A percentile compares a stretch with the other conserved stretches of the same genome.
Conservation (phyloP, 2,888 invertebrate genomes). For the Seira musarum region DNA sequence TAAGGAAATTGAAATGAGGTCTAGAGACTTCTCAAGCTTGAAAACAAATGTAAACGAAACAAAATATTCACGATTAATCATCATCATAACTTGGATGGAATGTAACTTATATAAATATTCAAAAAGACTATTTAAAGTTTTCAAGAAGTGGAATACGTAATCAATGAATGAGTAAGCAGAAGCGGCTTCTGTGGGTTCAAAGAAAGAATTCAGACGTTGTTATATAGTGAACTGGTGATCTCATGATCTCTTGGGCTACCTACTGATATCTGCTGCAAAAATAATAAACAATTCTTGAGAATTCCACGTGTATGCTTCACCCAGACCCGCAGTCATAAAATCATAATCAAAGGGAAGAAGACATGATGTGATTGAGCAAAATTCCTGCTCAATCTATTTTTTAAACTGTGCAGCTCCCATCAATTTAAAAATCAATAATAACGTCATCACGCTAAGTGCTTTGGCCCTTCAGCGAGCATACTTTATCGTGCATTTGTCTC, state of each 20-base stretch:
- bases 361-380: not conserved
- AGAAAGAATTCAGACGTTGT: not conserved
- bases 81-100: too few relatives aligned
- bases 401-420: too few relatives aligned
- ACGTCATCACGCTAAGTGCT: not conserved
- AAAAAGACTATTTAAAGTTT: not conserved
- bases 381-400: not conserved
- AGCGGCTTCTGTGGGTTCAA: not conserved
- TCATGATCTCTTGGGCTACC: not conserved
- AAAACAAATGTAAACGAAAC: too few relatives aligned
- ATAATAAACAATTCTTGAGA: slow-evolving; percentile 5
- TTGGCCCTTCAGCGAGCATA: not conserved
- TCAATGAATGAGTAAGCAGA: slow-evolving; percentile 7
- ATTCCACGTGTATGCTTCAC: not conserved
- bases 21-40: too few relatives aligned
- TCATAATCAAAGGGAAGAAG: not conserved
- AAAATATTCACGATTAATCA: not conserved
- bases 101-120: not conserved
- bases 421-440: too few relatives aligned
- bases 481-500: not conserved
- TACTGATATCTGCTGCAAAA: not conserved
- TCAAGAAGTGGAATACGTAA: not conserved
- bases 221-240: not conserved
- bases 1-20: not conserved
- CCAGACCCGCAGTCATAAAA: too few relatives aligned